Evolutionary conservation across 2,113 vertebrate species (phyloP), one percentile per base, ranked within the genome.

Genomic region (Phocoena sinus): DNA sequence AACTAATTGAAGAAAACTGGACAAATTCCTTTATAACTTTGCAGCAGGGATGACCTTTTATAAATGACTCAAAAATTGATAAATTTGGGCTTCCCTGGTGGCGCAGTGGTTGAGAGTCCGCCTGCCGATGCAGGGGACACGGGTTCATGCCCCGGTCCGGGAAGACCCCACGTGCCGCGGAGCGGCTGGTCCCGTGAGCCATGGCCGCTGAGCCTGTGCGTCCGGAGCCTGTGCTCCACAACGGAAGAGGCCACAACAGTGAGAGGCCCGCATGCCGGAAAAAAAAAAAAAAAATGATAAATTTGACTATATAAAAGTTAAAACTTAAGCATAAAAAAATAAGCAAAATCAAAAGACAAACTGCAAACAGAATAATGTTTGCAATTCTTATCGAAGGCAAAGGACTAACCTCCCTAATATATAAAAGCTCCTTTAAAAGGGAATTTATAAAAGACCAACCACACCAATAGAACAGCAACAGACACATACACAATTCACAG

Each of bases 21-120:
- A 26, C 25, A 97, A 91, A 74, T 80, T 88, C 60, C n/a, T 97
- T 74, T 67, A 73, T 93, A 91, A 73, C 17, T 77, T 73, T 87
- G 50, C 47, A 94, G 53, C 20, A 38, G 31, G 56, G 53, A 83
- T 9, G 23, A 76, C 28, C 74, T 96, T 96, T 97, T 65, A 74
- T 96, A 47, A 91, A 95, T 76, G 63, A 84, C 14, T 74, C 74
- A 79, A 93, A 96, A 71, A 53, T 6, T 41, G 3, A 47, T 92
- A 58, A 50, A 91, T 92, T 73, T 76, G 36, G 47, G 47, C 47
- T 50, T 50, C 47, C 47, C 47, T 50, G 47, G 47, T 50, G 47
- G 47, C 12, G 0, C 47, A 50, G 47, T 50, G 47, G 47, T 50
- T 50, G 47, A 50, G 12, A 50, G 47, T 50, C 47, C 1, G 12